phyloP scores from a whole-genome alignment of 2,888 invertebrate species.

The Thereva unica region DNA sequence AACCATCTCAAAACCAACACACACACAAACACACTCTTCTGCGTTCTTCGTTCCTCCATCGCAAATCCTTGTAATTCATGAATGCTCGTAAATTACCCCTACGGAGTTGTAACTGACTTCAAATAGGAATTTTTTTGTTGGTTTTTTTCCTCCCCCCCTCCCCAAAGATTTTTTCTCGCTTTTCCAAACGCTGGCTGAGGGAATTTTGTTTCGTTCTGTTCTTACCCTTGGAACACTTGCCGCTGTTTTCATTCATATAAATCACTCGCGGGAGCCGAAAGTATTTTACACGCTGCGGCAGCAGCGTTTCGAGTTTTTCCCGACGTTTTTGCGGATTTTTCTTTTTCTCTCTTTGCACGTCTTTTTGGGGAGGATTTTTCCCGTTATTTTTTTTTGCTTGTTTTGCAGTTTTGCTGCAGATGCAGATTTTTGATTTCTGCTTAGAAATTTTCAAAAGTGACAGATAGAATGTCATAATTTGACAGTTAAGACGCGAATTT shows the following conservation, averaged over 20 bases:
- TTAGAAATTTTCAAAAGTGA: too few species aligned
- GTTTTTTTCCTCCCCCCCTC: conserved; percentile 24
- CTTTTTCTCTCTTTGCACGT: not conserved
- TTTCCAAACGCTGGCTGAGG: not conserved
- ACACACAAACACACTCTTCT: conserved; percentile 3
- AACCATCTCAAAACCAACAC: conserved; percentile 7
- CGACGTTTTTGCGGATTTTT: conserved; percentile 1
- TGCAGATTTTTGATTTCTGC: too few species aligned
- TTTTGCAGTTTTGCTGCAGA: too few species aligned
- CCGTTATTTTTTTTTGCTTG: too few species aligned
- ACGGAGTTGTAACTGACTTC: conserved; percentile 32
- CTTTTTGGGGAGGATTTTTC: too few species aligned
- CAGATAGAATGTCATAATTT: too few species aligned
- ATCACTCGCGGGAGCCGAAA: conserved; percentile 41
- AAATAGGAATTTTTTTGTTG: conserved; percentile 22
- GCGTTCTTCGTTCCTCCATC: not conserved
- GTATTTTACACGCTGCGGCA: conserved; percentile 32
- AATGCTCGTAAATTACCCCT: conserved; percentile 42
- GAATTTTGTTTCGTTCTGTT: conserved; percentile 12
- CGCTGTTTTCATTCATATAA: conserved; percentile 40
- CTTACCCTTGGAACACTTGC: conserved; percentile 32
- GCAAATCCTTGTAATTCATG: conserved; percentile 39
- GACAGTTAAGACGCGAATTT: too few species aligned
- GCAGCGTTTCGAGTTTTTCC: conserved; percentile 16
- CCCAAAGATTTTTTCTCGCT: conserved; percentile 2